Conservation (phyloP, 2,888 invertebrate species). For the Xylophagus ater region DNA sequence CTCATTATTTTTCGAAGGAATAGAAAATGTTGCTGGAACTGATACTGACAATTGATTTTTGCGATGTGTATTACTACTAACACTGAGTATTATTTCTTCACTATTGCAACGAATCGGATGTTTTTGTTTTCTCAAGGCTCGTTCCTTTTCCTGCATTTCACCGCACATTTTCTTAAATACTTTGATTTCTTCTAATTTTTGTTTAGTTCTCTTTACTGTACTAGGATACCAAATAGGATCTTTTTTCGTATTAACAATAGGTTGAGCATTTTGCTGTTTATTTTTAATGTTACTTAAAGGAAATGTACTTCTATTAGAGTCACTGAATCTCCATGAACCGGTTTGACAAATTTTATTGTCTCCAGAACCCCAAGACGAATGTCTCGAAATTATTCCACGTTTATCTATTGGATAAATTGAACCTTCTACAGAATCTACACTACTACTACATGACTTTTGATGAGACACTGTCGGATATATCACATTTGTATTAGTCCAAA, state of each 20-base stretch:
- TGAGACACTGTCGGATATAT: slow-evolving; percentile 28
- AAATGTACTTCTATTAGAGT: slow-evolving; percentile 39
- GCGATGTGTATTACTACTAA: slow-evolving; percentile 25
- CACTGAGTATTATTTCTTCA: slow-evolving; percentile 33
- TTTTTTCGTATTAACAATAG: slow-evolving; percentile 41
- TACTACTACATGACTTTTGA: slow-evolving; percentile 67
- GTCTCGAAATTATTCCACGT: slow-evolving; percentile 55
- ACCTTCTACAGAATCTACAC: slow-evolving; percentile 65
- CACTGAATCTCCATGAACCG: slow-evolving; percentile 63
- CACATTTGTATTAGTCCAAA: slow-evolving; percentile 22
- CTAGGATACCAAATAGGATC: slow-evolving; percentile 56
- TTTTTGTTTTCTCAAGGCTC: background rate
- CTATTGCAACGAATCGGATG: slow-evolving; percentile 34
- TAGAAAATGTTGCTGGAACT: slow-evolving; percentile 43
- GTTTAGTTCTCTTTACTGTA: slow-evolving; percentile 58
- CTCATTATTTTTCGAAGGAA: slow-evolving; percentile 6
- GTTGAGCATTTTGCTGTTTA: slow-evolving; percentile 26
- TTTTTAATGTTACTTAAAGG: slow-evolving; percentile 21
- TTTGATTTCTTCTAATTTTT: slow-evolving; percentile 50
- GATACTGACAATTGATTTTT: slow-evolving; percentile 48
- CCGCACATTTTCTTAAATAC: slow-evolving; percentile 8
- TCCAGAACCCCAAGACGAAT: slow-evolving; percentile 74
- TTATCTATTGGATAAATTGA: slow-evolving; percentile 44
- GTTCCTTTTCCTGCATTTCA: slow-evolving; percentile 1
- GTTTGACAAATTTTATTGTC: slow-evolving; percentile 45